These are phyloP conservation scores for Drosophila crucigera DNA, from an alignment of 2,888 invertebrate genomes.

Conservation along the genomic window DNA sequence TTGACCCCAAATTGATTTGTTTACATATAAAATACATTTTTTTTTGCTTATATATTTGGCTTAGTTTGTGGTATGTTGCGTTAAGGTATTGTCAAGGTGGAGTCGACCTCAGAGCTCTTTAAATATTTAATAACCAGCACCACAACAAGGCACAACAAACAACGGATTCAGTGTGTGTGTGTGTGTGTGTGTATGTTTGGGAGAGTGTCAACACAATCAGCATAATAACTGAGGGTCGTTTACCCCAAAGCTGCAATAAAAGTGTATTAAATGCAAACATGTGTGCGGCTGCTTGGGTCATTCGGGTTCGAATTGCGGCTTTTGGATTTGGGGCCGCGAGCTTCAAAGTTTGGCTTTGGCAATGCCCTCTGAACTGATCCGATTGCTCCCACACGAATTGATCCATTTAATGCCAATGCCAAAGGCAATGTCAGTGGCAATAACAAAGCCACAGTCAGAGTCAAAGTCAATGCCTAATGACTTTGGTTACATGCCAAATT, in stretches of 20 bases:
- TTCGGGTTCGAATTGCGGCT: slow-evolving; percentile 10
- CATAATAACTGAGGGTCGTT: slow-evolving; percentile 65
- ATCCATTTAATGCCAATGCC: slow-evolving; percentile 49
- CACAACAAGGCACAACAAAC: slow-evolving; percentile 35
- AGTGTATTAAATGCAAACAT: slow-evolving; percentile 77
- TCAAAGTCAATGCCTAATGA: slow-evolving; percentile 65
- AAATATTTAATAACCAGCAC: slow-evolving; percentile 57
- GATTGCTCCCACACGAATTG: slow-evolving; percentile 41
- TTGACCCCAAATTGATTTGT: slow-evolving; percentile 11
- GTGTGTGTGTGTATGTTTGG: slow-evolving; percentile 34
- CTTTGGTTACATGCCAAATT: slow-evolving; percentile 69
- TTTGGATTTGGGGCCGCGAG: slow-evolving; percentile 11
- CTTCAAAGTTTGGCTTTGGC: slow-evolving; percentile 24
- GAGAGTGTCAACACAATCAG: slow-evolving; percentile 74
- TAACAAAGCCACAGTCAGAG: slow-evolving; percentile 17
- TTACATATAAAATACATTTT: slow-evolving; percentile 28
- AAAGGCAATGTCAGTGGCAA: slow-evolving; percentile 31
- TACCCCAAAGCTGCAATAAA: slow-evolving; percentile 60
- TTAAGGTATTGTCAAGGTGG: slow-evolving; percentile 32
- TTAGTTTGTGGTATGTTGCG: background rate
- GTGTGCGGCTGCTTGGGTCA: slow-evolving; percentile 47
- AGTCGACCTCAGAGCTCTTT: slow-evolving; percentile 45
- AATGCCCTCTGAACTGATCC: slow-evolving; percentile 24
- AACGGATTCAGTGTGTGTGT: slow-evolving; percentile 5
- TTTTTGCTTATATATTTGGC: slow-evolving; percentile 39